These are phyloP conservation scores for Dendronephthya gigantea DNA, from an alignment of 64 coral and sea anemone species.

Conservation along the genomic window DNA sequence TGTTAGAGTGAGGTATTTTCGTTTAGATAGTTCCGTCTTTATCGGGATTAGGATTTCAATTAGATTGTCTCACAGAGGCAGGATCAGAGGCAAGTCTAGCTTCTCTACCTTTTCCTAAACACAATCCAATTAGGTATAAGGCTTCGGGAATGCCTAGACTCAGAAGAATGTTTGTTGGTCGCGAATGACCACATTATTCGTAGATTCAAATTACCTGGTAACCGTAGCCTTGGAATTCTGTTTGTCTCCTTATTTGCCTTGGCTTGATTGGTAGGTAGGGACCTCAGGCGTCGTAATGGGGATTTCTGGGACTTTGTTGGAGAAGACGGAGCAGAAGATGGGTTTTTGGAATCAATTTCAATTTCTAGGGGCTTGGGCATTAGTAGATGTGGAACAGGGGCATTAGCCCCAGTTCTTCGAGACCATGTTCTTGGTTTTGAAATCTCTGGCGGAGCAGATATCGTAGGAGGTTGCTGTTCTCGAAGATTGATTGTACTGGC, in stretches of 20 bases:
- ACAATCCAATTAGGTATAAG: no score
- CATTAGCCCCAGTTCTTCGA: not conserved
- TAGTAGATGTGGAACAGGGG: not conserved
- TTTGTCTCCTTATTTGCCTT: not conserved
- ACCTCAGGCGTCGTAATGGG: constrained; percentile 6
- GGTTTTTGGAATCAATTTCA: not conserved
- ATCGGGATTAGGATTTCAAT: no score
- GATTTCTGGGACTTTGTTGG: constrained; percentile 6
- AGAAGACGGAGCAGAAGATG: not conserved
- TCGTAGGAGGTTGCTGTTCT: not conserved
- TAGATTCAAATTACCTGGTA: not conserved
- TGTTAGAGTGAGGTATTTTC: no score
- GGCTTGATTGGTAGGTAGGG: not conserved
- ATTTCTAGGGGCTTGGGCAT: not conserved
- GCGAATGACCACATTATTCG: no score
- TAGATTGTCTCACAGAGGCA: no score
- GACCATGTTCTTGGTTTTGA: not conserved
- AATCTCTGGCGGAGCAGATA: not conserved
- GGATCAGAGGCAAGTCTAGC: no score
- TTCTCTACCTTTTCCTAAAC: no score
- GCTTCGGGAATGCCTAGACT: no score
- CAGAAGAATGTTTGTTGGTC: no score
- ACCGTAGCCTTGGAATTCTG: not conserved
- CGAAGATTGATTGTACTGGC: not conserved
- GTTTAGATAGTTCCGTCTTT: no score